A percentile compares a stretch with the other conserved stretches of the same genome.
Conservation (phyloP, 2,888 invertebrate genomes). For the Drosophila mettleri region DNA sequence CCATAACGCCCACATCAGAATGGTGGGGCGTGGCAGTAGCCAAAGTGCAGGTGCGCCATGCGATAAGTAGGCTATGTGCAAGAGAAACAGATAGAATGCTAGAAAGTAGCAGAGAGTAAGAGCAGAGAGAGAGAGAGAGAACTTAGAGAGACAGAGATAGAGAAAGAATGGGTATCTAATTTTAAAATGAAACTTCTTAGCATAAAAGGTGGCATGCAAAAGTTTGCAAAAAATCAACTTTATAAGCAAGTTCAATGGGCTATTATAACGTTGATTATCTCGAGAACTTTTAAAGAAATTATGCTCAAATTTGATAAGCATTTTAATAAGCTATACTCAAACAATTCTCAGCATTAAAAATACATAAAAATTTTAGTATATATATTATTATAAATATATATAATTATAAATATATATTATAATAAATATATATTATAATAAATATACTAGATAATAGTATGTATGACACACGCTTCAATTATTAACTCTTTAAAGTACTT, state of each 20-base stretch:
- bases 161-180: not conserved
- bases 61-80: constrained; percentile 54
- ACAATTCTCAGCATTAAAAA: no score
- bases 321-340: not conserved
- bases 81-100: not conserved
- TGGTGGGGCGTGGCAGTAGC: constrained; percentile 21
- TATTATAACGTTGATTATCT: not conserved
- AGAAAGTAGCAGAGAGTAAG: not conserved
- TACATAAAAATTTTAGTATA: no score
- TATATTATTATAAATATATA: no score
- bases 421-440: no score
- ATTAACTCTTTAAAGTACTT: not conserved
- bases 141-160: no score
- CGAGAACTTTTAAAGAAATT: not conserved
- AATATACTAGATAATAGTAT: no score
- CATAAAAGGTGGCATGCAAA: constrained; percentile 1
- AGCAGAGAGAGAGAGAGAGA: not conserved
- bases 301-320: not conserved
- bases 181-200: not conserved
- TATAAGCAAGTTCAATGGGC: constrained; percentile 7
- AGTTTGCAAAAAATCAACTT: not conserved
- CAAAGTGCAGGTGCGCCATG: constrained; percentile 29
- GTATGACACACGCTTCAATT: not conserved
- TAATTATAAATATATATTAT: no score
- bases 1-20: constrained; percentile 1